Conservation (phyloP, 1,140 invertebrate genomes). For the Penaeus indicus region DNA sequence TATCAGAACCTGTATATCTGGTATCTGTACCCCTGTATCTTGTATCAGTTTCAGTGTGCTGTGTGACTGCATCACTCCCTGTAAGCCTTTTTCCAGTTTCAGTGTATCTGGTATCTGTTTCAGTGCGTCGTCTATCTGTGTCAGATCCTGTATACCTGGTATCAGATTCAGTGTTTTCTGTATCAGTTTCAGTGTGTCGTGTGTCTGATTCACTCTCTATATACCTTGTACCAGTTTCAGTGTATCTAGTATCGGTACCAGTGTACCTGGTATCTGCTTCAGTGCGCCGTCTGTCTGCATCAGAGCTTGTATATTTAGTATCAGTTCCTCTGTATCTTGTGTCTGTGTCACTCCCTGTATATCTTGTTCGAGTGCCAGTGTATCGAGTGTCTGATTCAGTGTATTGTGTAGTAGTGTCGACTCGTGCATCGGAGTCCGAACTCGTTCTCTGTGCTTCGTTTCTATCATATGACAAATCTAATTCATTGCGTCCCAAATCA, state of each 20-base stretch:
- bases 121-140: too few species aligned
- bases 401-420: too few species aligned
- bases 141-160: too few species aligned
- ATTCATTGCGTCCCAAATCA: too few species aligned
- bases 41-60: neutral
- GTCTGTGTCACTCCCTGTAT: neutral
- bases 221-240: neutral
- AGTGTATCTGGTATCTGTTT: neutral
- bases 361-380: neutral
- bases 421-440: neutral
- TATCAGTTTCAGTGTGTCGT: too few species aligned
- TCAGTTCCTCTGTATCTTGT: neutral
- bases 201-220: too few species aligned
- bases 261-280: neutral
- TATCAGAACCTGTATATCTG: neutral
- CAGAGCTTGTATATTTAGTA: neutral
- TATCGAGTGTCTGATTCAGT: neutral
- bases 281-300: neutral
- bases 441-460: too few species aligned
- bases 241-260: neutral
- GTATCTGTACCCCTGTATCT: neutral
- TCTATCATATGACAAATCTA: too few species aligned
- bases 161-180: too few species aligned
- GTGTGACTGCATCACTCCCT: neutral
- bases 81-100: neutral